Evolutionary conservation across 2,113 vertebrate genomes (phyloP).

Genomic region (Chaetodon auriga): DNA sequence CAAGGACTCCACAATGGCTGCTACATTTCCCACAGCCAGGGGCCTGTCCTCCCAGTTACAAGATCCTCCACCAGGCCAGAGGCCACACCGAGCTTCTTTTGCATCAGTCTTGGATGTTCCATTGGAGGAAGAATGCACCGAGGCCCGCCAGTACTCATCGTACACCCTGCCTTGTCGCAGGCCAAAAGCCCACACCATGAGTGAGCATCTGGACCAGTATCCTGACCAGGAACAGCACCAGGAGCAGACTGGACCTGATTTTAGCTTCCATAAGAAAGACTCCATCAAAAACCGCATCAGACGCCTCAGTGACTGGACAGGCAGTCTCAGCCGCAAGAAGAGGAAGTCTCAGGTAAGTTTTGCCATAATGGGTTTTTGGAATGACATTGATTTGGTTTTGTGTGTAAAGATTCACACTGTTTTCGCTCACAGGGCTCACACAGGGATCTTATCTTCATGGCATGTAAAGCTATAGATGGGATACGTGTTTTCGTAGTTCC

Average conservation of each 20-base stretch:
- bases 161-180: slow-evolving; percentile 94
- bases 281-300: slow-evolving; percentile 92
- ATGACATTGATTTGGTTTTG: neutral
- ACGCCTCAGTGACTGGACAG: slow-evolving; percentile 96
- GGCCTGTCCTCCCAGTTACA: slow-evolving; percentile 83
- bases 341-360: slow-evolving; percentile 90
- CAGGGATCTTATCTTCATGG: slow-evolving; percentile 27
- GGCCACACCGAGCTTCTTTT: slow-evolving; percentile 88
- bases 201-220: slow-evolving; percentile 55
- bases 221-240: slow-evolving; percentile 54
- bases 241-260: slow-evolving; percentile 76
- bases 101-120: slow-evolving; percentile 90
- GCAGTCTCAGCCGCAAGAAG: slow-evolving; percentile 95
- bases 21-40: slow-evolving; percentile 81
- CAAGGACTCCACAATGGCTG: slow-evolving; percentile 84
- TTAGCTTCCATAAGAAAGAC: slow-evolving; percentile 87
- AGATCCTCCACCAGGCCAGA: slow-evolving; percentile 63
- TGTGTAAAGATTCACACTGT: neutral
- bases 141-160: slow-evolving; percentile 88
- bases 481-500: neutral
- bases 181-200: slow-evolving; percentile 81
- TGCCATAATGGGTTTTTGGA: fast-evolving
- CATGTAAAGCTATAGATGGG: slow-evolving; percentile 40
- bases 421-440: slow-evolving; percentile 34
- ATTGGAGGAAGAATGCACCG: slow-evolving; percentile 85